phyloP scores from a whole-genome alignment of 2,888 invertebrate genomes.

The Mamestra brassicae region DNA sequence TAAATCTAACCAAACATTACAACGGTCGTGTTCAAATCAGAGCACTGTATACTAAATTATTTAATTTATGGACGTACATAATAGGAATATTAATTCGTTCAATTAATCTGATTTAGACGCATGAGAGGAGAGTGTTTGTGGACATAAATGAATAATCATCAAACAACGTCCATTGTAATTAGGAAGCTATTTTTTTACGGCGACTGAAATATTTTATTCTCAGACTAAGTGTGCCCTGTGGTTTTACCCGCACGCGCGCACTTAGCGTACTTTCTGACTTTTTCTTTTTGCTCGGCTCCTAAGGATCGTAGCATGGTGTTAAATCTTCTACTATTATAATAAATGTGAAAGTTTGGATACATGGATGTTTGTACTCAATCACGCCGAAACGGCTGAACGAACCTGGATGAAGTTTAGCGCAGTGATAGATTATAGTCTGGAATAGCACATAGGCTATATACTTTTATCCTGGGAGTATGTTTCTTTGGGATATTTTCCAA shows the following conservation, averaged over 20 bases:
- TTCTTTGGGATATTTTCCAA: no score
- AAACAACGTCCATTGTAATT: neutral
- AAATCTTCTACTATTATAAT: no score
- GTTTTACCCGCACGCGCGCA: neutral
- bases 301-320: no score
- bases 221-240: neutral
- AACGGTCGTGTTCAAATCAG: neutral
- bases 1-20: neutral
- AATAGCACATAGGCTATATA: no score
- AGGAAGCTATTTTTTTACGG: neutral
- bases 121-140: slow-evolving; percentile 5
- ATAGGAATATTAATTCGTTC: slow-evolving; percentile 35
- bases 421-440: no score
- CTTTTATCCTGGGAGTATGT: no score
- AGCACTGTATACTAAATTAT: slow-evolving; percentile 4
- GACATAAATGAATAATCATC: slow-evolving; percentile 11
- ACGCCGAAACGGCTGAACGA: no score
- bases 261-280: neutral
- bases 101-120: slow-evolving; percentile 32
- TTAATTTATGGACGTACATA: slow-evolving; percentile 9
- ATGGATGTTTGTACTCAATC: no score
- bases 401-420: no score
- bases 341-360: no score
- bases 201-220: neutral
- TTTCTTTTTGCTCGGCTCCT: neutral